phyloP scores from a whole-genome alignment of 1,140 invertebrate genomes.

The Vollenhovia emeryi region DNA sequence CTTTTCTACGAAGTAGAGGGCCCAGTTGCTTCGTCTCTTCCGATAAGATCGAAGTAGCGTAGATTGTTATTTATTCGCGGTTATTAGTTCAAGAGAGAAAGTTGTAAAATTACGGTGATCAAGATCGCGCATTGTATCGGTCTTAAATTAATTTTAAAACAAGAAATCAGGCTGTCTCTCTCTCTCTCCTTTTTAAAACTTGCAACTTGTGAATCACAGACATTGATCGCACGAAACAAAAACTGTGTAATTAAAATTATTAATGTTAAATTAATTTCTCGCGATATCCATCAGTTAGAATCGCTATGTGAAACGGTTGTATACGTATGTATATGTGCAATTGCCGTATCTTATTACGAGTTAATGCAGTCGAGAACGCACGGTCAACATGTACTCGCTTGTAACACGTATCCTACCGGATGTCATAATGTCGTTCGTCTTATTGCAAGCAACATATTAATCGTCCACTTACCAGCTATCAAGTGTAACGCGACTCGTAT shows the following conservation, averaged over 20 bases:
- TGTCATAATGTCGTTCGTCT: slow-evolving; percentile 67
- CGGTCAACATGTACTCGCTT: slow-evolving; percentile 15
- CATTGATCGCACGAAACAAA: neutral
- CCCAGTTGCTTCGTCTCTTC: neutral
- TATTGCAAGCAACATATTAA: slow-evolving; percentile 63
- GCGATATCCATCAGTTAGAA: neutral
- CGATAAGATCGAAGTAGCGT: neutral
- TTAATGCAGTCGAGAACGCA: slow-evolving; percentile 46
- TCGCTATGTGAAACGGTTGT: neutral
- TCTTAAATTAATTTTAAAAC: neutral
- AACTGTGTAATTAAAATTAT: neutral
- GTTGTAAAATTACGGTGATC: neutral
- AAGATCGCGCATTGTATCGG: neutral
- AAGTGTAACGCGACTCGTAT: slow-evolving; percentile 37
- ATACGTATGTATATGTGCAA: neutral
- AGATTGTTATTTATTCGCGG: neutral
- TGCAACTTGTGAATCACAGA: neutral
- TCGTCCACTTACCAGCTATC: slow-evolving; percentile 50
- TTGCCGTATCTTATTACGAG: slow-evolving; percentile 45
- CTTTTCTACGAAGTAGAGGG: neutral
- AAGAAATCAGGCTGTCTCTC: neutral
- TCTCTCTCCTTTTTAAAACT: too few species aligned
- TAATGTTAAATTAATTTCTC: slow-evolving; percentile 7
- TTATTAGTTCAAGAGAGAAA: neutral
- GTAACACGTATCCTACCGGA: slow-evolving; percentile 64